Base-by-base conservation (phyloP, 2,797 vertebrate species). In the Parauchenoglanis punctatus region DNA sequence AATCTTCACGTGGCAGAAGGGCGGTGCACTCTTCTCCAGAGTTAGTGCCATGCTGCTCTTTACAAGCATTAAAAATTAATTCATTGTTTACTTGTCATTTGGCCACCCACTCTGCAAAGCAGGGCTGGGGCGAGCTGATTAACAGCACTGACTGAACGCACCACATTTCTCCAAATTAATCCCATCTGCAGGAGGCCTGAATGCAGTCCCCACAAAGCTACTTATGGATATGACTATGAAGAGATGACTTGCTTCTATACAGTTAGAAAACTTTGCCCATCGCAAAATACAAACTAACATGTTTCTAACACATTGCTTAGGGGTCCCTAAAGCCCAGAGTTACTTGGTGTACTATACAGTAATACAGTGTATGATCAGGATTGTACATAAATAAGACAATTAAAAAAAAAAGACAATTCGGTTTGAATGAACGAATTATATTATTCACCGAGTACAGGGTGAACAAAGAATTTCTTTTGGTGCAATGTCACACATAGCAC, bases 11-110 rank as follows among this genome's bases (percentile, higher is more conserved):
- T 49, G 20, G 65, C 44, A 81, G 61, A 58, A 87, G 81, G 61
- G 81, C 1, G 44, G 61, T 73, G 68, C 31, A 44, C 52, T 58
- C 68, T 44, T 73, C 52, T n/a, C 63, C 52, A 73, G 54, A 68
- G 65, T 68, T 78, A 73, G 52, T n/a, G 54, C 76, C 59, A 73
- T 68, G 76, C n/a, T 63, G 44, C 52, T 49, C 65, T 49, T n/a
- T 54, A 40, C 52, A 81, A 28, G 44, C 56, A 54, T 70, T 88
- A 54, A 88, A 75, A 72, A 82, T 76, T 18, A 56, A 85, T 40
- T 54, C 68, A 85, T 85, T 78, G 76, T 85, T 86, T 84, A 70
- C 87, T 90, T 81, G 80, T 89, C 72, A 81, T 72, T 77, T 87
- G 49, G 67, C 78, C 72, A 86, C 67, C 87, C 67, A 87, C 75